Evolutionary conservation across 2,888 invertebrate genomes (phyloP).

Genomic region (Chalcosyrphus nemorum): DNA sequence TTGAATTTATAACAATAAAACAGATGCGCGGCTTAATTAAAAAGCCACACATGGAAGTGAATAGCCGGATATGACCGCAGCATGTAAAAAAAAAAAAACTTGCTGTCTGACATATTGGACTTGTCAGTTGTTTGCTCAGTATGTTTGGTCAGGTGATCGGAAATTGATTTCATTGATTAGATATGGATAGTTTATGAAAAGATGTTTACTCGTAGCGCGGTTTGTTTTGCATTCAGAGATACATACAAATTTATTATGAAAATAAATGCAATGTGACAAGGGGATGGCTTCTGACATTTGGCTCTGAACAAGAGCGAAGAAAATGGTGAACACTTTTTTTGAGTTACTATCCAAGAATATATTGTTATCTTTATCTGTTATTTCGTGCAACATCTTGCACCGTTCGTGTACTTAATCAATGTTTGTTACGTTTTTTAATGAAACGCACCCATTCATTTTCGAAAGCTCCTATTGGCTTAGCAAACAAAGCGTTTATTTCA

Average conservation of each 20-base stretch:
- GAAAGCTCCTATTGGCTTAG: not conserved
- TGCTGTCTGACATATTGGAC: slow-evolving; percentile 6
- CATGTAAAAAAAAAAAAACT: slow-evolving; percentile 19
- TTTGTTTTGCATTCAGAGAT: not conserved
- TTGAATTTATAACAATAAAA: slow-evolving; percentile 43
- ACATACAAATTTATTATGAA: not conserved
- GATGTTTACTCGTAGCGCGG: not conserved
- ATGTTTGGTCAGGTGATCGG: slow-evolving; percentile 54
- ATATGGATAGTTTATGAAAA: slow-evolving; percentile 23
- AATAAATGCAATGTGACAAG: not conserved
- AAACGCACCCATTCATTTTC: not conserved
- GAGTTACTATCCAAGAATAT: no score
- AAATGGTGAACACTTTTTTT: no score
- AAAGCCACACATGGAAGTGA: slow-evolving; percentile 38
- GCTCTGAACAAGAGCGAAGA: not conserved
- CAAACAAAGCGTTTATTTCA: not conserved
- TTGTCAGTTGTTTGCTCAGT: slow-evolving; percentile 27
- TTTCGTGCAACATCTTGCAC: no score
- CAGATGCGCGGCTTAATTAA: slow-evolving; percentile 60
- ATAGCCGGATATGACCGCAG: slow-evolving; percentile 48
- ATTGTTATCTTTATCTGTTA: no score
- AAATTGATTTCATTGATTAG: slow-evolving; percentile 43
- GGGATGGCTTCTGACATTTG: not conserved
- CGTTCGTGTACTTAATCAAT: not conserved
- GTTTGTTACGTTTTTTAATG: not conserved